These are phyloP conservation scores for Tineola bisselliella DNA, from an alignment of 2,888 invertebrate species.

Conservation along the genomic window DNA sequence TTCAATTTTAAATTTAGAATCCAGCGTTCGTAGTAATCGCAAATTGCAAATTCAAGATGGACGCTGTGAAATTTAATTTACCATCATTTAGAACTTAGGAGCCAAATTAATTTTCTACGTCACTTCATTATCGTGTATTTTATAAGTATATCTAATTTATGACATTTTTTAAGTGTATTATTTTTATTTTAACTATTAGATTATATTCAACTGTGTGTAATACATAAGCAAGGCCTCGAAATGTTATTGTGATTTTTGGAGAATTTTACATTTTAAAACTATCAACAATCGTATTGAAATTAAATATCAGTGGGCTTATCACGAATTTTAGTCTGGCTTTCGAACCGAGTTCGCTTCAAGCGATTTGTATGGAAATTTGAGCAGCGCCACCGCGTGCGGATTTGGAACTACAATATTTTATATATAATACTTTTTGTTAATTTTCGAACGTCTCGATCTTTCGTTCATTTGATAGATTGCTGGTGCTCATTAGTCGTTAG, in stretches of 20 bases:
- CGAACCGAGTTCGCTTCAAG: too few relatives aligned
- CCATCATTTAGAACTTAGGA: constrained; percentile 47
- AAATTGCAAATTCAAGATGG: not conserved
- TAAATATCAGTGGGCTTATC: too few relatives aligned
- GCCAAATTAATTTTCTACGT: constrained; percentile 58
- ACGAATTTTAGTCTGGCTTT: too few relatives aligned
- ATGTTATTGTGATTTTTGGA: not conserved
- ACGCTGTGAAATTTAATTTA: not conserved
- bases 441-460: too few relatives aligned
- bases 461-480: too few relatives aligned
- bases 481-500: too few relatives aligned
- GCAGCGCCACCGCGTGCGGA: too few relatives aligned
- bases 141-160: constrained; percentile 61
- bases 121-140: constrained; percentile 54
- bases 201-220: constrained; percentile 1
- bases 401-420: not conserved
- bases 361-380: too few relatives aligned
- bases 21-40: not conserved
- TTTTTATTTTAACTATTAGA: constrained; percentile 15
- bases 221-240: not conserved
- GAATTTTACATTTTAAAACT: not conserved
- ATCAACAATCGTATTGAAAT: too few relatives aligned
- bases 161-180: constrained; percentile 17
- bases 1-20: not conserved
- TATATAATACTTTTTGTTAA: not conserved